Percentiles rank a stretch among this genome's conserved stretches.
phyloP scores from a whole-genome alignment of 2,113 vertebrate genomes.

The Tupaia tana region DNA sequence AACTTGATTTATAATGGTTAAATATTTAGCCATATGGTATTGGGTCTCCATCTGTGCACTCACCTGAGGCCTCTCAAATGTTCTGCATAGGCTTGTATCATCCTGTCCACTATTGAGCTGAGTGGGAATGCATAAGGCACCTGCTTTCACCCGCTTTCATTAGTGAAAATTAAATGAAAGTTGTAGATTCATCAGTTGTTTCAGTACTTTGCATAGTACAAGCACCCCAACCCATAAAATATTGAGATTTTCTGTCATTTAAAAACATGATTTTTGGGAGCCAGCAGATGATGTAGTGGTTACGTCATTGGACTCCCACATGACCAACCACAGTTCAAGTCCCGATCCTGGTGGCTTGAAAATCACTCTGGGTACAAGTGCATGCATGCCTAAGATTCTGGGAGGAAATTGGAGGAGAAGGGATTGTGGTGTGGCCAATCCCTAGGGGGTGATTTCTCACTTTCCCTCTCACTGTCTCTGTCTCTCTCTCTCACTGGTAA shows the following conservation, averaged over 20 bases:
- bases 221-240: background rate
- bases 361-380: too few relatives aligned
- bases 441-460: too few relatives aligned
- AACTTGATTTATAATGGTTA: constrained; percentile 42
- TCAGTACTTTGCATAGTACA: background rate
- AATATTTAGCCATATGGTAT: constrained; percentile 5
- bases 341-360: too few relatives aligned
- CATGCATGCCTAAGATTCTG: too few relatives aligned
- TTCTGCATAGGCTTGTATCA: background rate
- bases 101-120: background rate
- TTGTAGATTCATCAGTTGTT: background rate
- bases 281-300: too few relatives aligned
- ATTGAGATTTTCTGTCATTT: background rate
- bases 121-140: background rate
- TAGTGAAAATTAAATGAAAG: background rate
- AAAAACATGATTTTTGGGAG: background rate
- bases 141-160: too few relatives aligned
- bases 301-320: too few relatives aligned
- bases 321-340: too few relatives aligned
- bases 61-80: background rate
- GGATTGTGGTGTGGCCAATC: too few relatives aligned
- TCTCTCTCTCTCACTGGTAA: too few relatives aligned
- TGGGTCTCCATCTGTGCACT: background rate
- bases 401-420: too few relatives aligned
- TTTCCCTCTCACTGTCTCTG: too few relatives aligned